Conservation (phyloP, 2,888 invertebrate genomes). For the Onchidella celtica region DNA sequence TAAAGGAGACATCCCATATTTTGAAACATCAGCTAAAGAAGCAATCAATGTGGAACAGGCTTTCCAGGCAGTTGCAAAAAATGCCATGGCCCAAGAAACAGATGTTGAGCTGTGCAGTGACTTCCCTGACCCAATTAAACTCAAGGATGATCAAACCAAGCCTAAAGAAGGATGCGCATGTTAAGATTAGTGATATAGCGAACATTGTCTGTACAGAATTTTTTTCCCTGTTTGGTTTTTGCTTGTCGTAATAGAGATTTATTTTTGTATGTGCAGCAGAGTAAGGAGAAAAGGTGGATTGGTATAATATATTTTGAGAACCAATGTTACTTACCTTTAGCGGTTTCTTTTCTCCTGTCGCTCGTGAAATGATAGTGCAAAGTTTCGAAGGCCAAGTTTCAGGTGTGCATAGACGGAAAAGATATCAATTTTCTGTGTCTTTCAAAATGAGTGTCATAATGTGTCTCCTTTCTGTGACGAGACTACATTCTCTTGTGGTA, state of each 20-base stretch:
- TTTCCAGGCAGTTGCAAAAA: constrained; percentile 98
- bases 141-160: constrained; percentile 74
- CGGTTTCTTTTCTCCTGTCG: too few relatives aligned
- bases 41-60: constrained; percentile 99
- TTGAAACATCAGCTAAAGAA: constrained; percentile 99
- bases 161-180: constrained; percentile 55
- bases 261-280: background rate
- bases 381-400: too few relatives aligned
- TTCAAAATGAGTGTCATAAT: too few relatives aligned
- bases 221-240: background rate
- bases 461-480: too few relatives aligned
- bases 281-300: too few relatives aligned
- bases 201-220: constrained; percentile 8
- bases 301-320: too few relatives aligned
- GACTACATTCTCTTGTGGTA: too few relatives aligned
- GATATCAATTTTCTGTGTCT: too few relatives aligned
- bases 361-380: too few relatives aligned
- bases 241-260: background rate
- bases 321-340: too few relatives aligned
- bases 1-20: constrained; percentile 99
- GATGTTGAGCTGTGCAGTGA: constrained; percentile 97
- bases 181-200: background rate
- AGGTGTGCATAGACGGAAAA: too few relatives aligned
- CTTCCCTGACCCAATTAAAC: constrained; percentile 95
- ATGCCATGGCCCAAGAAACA: constrained; percentile 90